Evolutionary conservation across 1,140 invertebrate genomes (phyloP), one percentile per base, ranked within the genome.

Genomic region (Cephus cinctus): DNA sequence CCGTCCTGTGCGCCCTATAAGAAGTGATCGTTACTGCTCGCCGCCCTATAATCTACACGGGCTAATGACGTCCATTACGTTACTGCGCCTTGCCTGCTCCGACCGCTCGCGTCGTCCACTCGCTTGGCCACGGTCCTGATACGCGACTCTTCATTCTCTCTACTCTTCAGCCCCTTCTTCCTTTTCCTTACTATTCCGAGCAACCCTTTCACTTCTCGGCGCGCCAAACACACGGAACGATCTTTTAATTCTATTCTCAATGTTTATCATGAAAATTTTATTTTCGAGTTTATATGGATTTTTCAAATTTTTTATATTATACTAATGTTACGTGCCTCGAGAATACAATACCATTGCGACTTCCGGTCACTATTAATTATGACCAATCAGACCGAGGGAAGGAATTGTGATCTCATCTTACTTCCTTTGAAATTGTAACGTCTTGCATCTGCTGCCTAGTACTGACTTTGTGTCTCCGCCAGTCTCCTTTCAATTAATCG

Each of bases 1-100:
- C 27, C 27, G 58, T 61, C 63, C 56, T 57, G 65, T 67, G 66
- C 64, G 63, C 63, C 62, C 70, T 71, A 75, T 71, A 76, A 77
- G 75, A 76, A 77, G 66, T 69, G 73, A 76, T 77, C 72, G 75
- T 77, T 77, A 77, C 72, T 68, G 69, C 70, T 65, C 56, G 72
- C 75, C 75, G 75, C 75, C 71, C 75, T 77, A 76, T 77, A 77
- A 77, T 77, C 75, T 77, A 75, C 72, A 67, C 70, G 60, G 64
- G 66, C 70, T 77, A 75, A 75, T 75, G 72, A 75, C 75, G 73
- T 76, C 73, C 72, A 76, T 77, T 76, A 77, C 69, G 66, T 71
- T 73, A 70, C 69, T 54, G 65, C 61, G 58, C 56, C 63, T 68
- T 61, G 63, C 54, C 57, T 57, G 52, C 53, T 61, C 50, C 50